Base-by-base conservation (phyloP, 1,140 invertebrate genomes). In the Harpegnathos saltator region DNA sequence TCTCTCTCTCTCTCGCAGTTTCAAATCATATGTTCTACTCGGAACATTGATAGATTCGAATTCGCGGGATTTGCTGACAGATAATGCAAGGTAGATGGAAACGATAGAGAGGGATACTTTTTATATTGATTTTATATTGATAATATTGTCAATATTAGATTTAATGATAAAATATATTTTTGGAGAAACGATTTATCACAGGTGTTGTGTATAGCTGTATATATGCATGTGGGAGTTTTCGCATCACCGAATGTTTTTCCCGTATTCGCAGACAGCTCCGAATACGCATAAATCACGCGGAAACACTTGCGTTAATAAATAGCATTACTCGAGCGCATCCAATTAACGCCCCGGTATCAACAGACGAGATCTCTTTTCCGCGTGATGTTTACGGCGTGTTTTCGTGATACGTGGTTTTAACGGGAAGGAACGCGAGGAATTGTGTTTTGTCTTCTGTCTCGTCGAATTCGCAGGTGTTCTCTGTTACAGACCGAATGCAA, bases 401-500 rank as follows among this genome's bases (percentile, higher is more conserved):
- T 59, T 50, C 38, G 72, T 52, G 73, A 75, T 62, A 50, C 14
- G n/a, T 12, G 24, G 22, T 52, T 52, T 65, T 75, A 65, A 63
- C 5, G n/a, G 44, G 15, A 11, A 14, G 48, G 33, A 33, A 33
- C 3, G 38, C 38, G 38, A 44, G 38, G 38, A 44, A 9, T 11
- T 44, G n/a, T 75, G n/a, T 75, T 63, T 50, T 4, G 59, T n/a
- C 38, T 3, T 74, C 44, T 75, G 50, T 15, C 38, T 33, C n/a
- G 24, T 62, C 58, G 26, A 65, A 75, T 33, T 77, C 26, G 19
- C 61, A 77, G 61, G 61, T 77, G 61, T 54, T 52, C 26, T 65
- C 58, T 19, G 26, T 65, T 77, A 77, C 26, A 15, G 65, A 19
- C 65, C 61, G 26, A 77, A 77, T 38, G 44, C 52, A 65, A 77